Evolutionary conservation across 2,888 invertebrate species (phyloP), one percentile per base, ranked within the genome.

Genomic region (Halictus quadricinctus): DNA sequence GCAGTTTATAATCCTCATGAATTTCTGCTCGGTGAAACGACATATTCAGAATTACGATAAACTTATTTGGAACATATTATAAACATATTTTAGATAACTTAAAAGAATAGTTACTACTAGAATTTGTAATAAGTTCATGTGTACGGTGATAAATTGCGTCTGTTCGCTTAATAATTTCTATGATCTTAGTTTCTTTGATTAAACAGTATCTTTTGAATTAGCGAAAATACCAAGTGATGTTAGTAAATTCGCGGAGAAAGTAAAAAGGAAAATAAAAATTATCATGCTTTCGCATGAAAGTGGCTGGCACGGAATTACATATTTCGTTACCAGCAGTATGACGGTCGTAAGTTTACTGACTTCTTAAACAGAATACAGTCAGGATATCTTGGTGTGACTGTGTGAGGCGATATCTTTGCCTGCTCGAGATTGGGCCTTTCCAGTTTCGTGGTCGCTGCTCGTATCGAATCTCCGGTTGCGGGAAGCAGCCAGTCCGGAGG

Each of bases 401-500:
- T 70, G 70, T 58, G 25, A 21, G 41, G n/a, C 70, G 43, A 18
- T 73, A 36, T 66, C 66, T 41, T 54, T 21, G 46, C 29, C 48
- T 21, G 5, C 29, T 48, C 36, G 36, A 78, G 58, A 60, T 54
- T n/a, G 13, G 36, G n/a, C 41, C 29, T 73, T 80, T 64, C 36
- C 25, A 84, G 72, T 89, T 89, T 88, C 41, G 70, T 60, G 82
- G 79, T 75, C 72, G 21, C 43, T 36, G 58, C 72, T 64, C 54
- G 76, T 88, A 86, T 89, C 88, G 87, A 87, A 88, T 86, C 85
- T 80, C 77, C 15, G 64, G 36, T 48, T 81, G 88, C 91, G 89
- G 91, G 90, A 91, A 91, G 89, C 90, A 87, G 90, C 85, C 88
- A 83, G 86, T 86, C 79, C 80, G 88, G 90, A 91, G 91, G 92